phyloP scores from a whole-genome alignment of 2,888 invertebrate genomes.

The Nasonovia ribisnigri region DNA sequence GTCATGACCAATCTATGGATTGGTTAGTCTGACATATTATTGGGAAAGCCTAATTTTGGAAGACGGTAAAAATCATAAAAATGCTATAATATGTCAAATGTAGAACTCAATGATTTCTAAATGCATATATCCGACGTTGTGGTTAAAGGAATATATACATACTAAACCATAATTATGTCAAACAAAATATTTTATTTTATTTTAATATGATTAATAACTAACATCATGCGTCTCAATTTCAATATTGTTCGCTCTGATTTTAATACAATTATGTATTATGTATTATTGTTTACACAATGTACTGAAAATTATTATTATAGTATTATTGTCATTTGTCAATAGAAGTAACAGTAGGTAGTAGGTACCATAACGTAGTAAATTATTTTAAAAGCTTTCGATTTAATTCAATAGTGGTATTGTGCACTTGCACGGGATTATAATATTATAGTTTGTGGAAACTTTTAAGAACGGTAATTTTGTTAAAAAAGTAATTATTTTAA shows the following conservation, averaged over 20 bases:
- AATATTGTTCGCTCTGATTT: too few relatives aligned
- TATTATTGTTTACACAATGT: neutral
- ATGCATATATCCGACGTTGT: neutral
- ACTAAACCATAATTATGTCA: too few relatives aligned
- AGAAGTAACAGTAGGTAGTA: neutral
- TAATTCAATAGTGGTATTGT: neutral
- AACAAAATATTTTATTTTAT: too few relatives aligned
- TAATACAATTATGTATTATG: too few relatives aligned
- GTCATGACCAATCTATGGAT: too few relatives aligned
- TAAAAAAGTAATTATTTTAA: slow-evolving; percentile 43
- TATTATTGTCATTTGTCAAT: too few relatives aligned
- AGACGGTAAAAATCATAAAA: neutral
- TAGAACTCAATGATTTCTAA: neutral
- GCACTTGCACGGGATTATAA: neutral
- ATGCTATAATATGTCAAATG: neutral
- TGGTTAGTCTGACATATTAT: neutral
- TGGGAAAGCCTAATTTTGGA: neutral
- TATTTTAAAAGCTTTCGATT: neutral
- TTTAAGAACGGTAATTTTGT: slow-evolving; percentile 38
- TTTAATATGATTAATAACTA: too few relatives aligned
- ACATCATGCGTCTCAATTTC: too few relatives aligned
- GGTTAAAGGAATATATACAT: too few relatives aligned
- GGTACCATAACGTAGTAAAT: neutral
- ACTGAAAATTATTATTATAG: neutral
- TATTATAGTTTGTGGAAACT: slow-evolving; percentile 23